Evolutionary conservation across 2,113 vertebrate genomes (phyloP).

Genomic region (Pelodiscus sinensis): DNA sequence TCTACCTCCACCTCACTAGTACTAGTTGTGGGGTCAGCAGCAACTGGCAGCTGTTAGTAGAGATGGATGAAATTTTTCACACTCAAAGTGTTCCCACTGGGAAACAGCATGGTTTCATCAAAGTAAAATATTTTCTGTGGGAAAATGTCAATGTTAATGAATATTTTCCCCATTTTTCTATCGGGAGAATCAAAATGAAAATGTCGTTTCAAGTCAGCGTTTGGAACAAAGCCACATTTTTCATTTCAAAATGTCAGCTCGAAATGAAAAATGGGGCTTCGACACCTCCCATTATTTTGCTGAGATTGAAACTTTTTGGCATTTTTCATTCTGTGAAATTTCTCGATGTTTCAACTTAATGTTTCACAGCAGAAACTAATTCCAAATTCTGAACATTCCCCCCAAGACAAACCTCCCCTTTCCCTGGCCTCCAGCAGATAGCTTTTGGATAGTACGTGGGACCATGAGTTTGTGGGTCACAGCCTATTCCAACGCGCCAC

Average conservation of each 20-base stretch:
- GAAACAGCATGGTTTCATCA: constrained; percentile 19
- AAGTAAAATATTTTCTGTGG: constrained; percentile 21
- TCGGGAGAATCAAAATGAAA: constrained; percentile 19
- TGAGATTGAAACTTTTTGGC: constrained; percentile 63
- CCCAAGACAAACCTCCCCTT: background rate
- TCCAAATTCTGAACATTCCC: background rate
- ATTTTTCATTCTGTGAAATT: background rate
- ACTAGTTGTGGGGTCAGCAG: background rate
- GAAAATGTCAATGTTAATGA: constrained; percentile 11
- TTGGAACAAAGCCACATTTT: constrained; percentile 68
- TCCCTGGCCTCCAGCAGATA: background rate
- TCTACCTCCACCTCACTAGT: background rate
- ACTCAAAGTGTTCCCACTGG: background rate
- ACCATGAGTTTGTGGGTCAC: background rate
- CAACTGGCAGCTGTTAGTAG: background rate
- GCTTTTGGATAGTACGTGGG: accelerated
- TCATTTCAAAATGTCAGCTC: constrained; percentile 68
- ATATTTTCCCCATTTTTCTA: background rate
- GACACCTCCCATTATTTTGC: constrained; percentile 63
- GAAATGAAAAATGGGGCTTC: constrained; percentile 54
- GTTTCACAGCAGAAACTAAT: background rate
- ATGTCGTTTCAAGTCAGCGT: constrained; percentile 29
- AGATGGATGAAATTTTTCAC: constrained; percentile 21
- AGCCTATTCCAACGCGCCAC: background rate
- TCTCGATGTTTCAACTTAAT: accelerated